Base-by-base conservation (phyloP, 1,140 invertebrate genomes). In the Elymnias hypermnestra region DNA sequence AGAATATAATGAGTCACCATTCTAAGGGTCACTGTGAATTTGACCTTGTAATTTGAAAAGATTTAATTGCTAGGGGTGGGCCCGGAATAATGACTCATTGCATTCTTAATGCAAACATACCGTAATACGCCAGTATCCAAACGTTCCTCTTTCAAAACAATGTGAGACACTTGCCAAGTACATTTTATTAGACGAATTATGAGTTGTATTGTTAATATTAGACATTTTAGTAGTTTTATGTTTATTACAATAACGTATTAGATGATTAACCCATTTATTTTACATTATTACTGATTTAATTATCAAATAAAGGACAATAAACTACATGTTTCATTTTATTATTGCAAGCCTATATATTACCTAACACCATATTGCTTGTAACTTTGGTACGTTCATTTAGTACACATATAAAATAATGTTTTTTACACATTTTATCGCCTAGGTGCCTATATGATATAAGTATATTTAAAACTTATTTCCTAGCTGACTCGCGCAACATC, bases 121-220 rank as follows among this genome's bases (percentile, higher is more conserved):
- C n/a, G n/a, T n/a, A n/a, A n/a, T 62, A 35, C 46, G 28, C 61
- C 21, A 51, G 51, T 14, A 25, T 66, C 5, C 57, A 61, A 46
- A 52, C 37, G 25, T 64, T 62, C 35, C 28, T 26, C 28, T 31
- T 64, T 10, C 41, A 45, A 14, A 25, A 47, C 14, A 29, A n/a
- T n/a, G n/a, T 40, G 8, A 39, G 53, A 52, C 62, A 67, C 57
- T 58, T 72, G 44, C 68, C 61, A 33, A 67, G 66, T 63, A 66
- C 44, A 48, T 68, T 58, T 49, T 65, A 63, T 62, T 57, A 29
- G 39, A 54, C 21, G 15, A 23, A 48, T 23, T 39, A 45, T 40
- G 23, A 52, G 26, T 55, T 33, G 38, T 48, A 47, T 52, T 53
- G 10, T 49, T 53, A 33, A 33, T 51, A 1, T 39, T 71, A 52